Conservation (phyloP, 2,797 vertebrate genomes). For the Cyprinodon diabolis region DNA sequence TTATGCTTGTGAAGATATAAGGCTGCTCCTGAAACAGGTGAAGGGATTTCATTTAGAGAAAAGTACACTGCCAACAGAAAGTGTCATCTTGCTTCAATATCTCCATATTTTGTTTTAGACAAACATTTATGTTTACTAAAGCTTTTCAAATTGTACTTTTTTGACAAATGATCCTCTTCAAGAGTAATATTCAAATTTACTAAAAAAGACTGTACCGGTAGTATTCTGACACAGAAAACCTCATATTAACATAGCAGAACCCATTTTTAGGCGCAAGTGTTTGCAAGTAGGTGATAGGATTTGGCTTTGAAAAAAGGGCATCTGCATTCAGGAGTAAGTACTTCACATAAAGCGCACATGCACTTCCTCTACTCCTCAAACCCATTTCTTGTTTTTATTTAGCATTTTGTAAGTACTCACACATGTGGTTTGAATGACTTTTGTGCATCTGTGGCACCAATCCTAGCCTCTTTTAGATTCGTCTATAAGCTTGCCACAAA, state of each 20-base stretch:
- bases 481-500: neutral
- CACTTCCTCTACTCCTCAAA: no score
- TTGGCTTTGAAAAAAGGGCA: no score
- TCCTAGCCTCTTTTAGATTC: no score
- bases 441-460: no score
- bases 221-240: neutral
- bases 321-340: no score
- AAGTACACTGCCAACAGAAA: neutral
- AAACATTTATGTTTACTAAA: neutral
- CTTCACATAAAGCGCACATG: no score
- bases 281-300: no score
- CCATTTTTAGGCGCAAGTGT: no score
- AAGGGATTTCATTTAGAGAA: conserved; percentile 5
- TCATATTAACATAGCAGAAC: neutral
- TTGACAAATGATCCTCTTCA: neutral
- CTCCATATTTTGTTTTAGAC: neutral
- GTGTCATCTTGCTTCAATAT: neutral
- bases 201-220: neutral
- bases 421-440: no score
- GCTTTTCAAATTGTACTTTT: neutral
- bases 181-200: neutral
- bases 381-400: no score
- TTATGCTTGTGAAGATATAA: conserved; percentile 86
- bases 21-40: conserved; percentile 84
- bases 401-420: no score